These are phyloP conservation scores for Tretioscincus oriximinensis DNA, from an alignment of 2,113 vertebrate genomes.

Conservation along the genomic window DNA sequence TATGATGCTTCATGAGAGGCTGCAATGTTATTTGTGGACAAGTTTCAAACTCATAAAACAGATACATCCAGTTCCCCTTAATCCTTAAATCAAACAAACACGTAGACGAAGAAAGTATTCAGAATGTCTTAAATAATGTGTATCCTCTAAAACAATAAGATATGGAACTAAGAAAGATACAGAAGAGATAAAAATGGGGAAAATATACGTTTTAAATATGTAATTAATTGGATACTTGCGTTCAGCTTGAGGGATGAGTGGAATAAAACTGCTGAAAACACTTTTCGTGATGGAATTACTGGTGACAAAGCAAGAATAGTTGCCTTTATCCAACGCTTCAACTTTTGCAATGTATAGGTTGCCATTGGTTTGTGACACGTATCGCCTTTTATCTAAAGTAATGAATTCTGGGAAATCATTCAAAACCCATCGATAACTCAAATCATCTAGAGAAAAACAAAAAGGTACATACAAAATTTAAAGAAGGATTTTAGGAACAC, in stretches of 20 bases:
- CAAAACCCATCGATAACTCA: slow-evolving; percentile 96
- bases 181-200: slow-evolving; percentile 3
- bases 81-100: too few species aligned
- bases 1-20: too few species aligned
- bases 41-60: too few species aligned
- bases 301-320: slow-evolving; percentile 95
- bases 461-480: slow-evolving; percentile 53
- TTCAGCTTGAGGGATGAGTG: slow-evolving; percentile 86
- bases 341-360: slow-evolving; percentile 98
- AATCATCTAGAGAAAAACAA: slow-evolving; percentile 75
- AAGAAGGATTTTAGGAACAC: background rate
- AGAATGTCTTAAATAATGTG: too few species aligned
- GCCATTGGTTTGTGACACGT: slow-evolving; percentile 92
- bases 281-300: slow-evolving; percentile 95
- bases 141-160: slow-evolving; percentile 1
- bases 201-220: background rate
- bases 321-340: slow-evolving; percentile 87
- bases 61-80: too few species aligned
- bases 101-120: too few species aligned
- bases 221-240: slow-evolving; percentile 76
- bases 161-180: background rate
- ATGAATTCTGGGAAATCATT: slow-evolving; percentile 98
- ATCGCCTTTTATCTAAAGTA: slow-evolving; percentile 86
- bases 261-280: slow-evolving; percentile 97
- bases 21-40: too few species aligned